Evolutionary conservation across 2,888 invertebrate genomes (phyloP), one percentile per base, ranked within the genome.

Genomic region (Drosophila emarginata): DNA sequence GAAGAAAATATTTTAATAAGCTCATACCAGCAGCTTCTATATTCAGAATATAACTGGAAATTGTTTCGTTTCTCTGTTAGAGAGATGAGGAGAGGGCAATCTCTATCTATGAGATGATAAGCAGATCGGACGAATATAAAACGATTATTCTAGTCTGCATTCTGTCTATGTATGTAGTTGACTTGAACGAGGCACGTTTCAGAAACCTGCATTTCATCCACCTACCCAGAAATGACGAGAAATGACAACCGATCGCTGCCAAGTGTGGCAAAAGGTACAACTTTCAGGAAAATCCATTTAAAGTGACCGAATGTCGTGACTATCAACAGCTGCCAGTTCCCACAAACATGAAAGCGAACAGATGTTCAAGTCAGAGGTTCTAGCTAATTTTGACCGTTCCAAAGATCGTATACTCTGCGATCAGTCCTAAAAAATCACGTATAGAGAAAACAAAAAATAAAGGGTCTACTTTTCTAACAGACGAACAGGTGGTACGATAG

Each of bases 61-160:
- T 15, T 14, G 18, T 53, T n/a, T 58, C 58, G 6, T 26, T 26
- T 12, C n/a, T 12, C 18, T 36, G 58, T 36, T 58, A 52, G 37
- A 32, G 37, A 32, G 18, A 51, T 37, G 53, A 67, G 45, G 14
- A 23, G 45, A 23, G 39, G 28, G 7, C 18, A 18, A 11, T 18
- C 18, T 18, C 3, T 4, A 11, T n/a, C 6, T 40, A 4, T 7
- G 15, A 2, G 40, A 18, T 70, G 70, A 71, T 71, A 70, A 70
- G 60, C 36, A 60, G 26, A 37, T 18, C 11, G 37, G 32, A 12
- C 52, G 66, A 61, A 57, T 32, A 40, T 40, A 40, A 28, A 45
- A 11, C 14, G 9, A 5, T 0, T 14, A 3, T 11, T 21, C n/a
- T n/a, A 21, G 21, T 21, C 4, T 45, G 21, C 4, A 21, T 45